phyloP scores from a whole-genome alignment of 2,113 vertebrate species.

The Scophthalmus maximus region DNA sequence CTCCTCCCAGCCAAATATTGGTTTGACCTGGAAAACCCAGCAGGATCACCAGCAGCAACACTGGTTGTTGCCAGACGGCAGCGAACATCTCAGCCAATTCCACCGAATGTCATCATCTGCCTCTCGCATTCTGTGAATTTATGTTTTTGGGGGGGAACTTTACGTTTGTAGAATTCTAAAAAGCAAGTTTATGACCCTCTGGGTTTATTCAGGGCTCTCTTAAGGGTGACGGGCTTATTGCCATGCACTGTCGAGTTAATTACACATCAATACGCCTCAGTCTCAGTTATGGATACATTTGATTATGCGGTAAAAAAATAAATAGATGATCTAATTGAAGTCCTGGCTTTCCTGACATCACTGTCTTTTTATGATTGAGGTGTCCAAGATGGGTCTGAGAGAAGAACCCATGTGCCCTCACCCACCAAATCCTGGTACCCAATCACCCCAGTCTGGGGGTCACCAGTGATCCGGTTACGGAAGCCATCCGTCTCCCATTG shows the following conservation, averaged over 20 bases:
- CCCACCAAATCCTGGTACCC: too few species aligned
- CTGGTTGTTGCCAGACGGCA: slow-evolving; percentile 11
- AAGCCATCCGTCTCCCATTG: too few species aligned
- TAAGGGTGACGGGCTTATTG: slow-evolving; percentile 54
- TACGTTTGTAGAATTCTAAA: slow-evolving; percentile 61
- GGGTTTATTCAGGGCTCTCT: slow-evolving; percentile 54
- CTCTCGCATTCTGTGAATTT: slow-evolving; percentile 33
- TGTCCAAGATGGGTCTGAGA: not conserved
- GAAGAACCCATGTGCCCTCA: too few species aligned
- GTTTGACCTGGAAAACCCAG: slow-evolving; percentile 40
- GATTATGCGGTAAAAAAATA: slow-evolving; percentile 75
- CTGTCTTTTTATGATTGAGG: slow-evolving; percentile 15
- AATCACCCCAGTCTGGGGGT: too few species aligned
- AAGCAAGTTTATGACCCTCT: slow-evolving; percentile 60
- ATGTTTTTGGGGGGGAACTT: slow-evolving; percentile 35
- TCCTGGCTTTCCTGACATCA: slow-evolving; percentile 56
- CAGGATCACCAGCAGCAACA: slow-evolving; percentile 25
- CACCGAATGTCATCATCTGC: slow-evolving; percentile 14
- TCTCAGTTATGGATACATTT: slow-evolving; percentile 74
- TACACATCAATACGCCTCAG: slow-evolving; percentile 71
- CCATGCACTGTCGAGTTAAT: slow-evolving; percentile 71
- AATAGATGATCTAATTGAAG: slow-evolving; percentile 58
- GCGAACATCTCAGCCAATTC: slow-evolving; percentile 7
- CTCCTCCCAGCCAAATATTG: slow-evolving; percentile 15
- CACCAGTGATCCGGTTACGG: too few species aligned